Evolutionary conservation across 1,140 invertebrate species (phyloP), one percentile per base, ranked within the genome.

Genomic region (Bradysia coprophila): DNA sequence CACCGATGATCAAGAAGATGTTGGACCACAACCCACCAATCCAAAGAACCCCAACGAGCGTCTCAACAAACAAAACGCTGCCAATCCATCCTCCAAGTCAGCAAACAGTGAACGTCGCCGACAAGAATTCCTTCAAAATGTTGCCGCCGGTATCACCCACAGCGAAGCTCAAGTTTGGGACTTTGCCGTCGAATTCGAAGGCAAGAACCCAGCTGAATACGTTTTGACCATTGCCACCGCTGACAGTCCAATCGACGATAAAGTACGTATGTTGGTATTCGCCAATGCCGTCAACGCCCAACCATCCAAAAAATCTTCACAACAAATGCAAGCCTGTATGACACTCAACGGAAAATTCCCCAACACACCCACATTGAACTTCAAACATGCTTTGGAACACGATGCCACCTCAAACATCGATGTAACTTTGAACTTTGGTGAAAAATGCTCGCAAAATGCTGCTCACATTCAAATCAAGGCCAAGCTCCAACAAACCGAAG

Each of bases 191-290:
- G 45, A 65, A 42, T 65, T 75, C 38, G 54, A 64, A 33, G 66
- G 65, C 11, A 46, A 63, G 11, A 63, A 63, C 15, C 46, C 44
- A 10, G 49, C 55, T 22, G 47, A 66, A 38, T 69, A 67, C 43
- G 50, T 59, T 6, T 28, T 66, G 0, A 73, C 72, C 1, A 45
- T 60, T 4, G 72, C 69, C 37, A 43, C 57, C 15, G 67, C 63
- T 13, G 46, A 48, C 1, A 77, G 71, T 47, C 53, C 59, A 5
- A 63, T 69, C 4, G 69, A 75, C 43, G 49, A 59, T 0, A 72
- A 69, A 44, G 55, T 58, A 2, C 65, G 67, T 41, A 48, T 58
- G 32, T 59, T 55, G 2, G 40, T 63, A 42, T 72, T 56, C 45
- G n/a, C 66, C 19, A 62, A 68, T 18, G 76, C 68, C 72, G 46